Conservation (phyloP, 2,113 vertebrate genomes). For the Corapipo altera region DNA sequence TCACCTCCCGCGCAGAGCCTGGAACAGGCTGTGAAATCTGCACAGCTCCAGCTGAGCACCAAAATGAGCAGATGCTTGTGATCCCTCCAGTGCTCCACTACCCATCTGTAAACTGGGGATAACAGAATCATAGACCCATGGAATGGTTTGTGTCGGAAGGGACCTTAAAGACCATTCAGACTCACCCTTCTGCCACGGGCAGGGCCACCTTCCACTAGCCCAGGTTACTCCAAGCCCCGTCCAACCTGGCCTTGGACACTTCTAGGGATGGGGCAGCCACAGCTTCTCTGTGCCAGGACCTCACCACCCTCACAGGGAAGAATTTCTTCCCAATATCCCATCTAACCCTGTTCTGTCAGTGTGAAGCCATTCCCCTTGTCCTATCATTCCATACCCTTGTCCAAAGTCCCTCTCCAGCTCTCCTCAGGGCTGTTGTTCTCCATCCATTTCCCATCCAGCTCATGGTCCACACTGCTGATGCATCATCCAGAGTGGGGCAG, state of each 20-base stretch:
- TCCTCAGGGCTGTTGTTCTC: not conserved
- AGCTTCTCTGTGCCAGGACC: not conserved
- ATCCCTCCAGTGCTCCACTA: not conserved
- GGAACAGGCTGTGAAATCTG: not conserved
- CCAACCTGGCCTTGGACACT: not conserved
- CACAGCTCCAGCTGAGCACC: constrained; percentile 16
- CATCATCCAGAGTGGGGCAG: fast-evolving
- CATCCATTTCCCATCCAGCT: not conserved
- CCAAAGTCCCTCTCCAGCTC: not conserved
- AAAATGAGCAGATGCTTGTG: not conserved
- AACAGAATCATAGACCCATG: fast-evolving
- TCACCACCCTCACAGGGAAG: fast-evolving
- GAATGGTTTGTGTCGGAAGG: not conserved
- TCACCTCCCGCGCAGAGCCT: constrained; percentile 16
- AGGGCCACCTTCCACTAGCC: not conserved
- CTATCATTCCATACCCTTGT: not conserved
- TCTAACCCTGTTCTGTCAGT: not conserved
- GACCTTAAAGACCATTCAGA: not conserved
- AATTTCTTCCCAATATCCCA: not conserved
- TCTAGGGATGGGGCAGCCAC: not conserved
- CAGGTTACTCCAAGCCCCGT: not conserved
- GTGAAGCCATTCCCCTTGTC: not conserved
- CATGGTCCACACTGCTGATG: fast-evolving
- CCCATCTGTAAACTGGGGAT: not conserved
- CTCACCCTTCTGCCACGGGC: not conserved